Base-by-base conservation (phyloP, 2,113 vertebrate species). In the Leiothrix lutea region DNA sequence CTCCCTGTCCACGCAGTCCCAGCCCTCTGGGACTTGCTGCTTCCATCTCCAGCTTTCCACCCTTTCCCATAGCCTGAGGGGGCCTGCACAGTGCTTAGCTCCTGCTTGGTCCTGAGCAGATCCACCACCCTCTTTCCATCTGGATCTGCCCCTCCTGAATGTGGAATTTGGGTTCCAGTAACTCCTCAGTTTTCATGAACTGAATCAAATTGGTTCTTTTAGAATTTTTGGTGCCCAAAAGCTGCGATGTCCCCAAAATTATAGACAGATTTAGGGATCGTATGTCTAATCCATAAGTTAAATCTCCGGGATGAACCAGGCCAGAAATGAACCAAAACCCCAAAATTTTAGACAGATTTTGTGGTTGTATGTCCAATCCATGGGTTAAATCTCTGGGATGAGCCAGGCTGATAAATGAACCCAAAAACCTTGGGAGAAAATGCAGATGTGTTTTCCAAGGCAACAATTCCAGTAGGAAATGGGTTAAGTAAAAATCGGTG, bases 201-300 rank as follows among this genome's bases (percentile, higher is more conserved):
- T 28, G 19, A 71, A 13, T 13, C 5, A 3, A 48, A 54, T 44
- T n/a, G 33, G 6, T 28, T 12, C 60, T 57, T 82, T 35, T 45
- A 29, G 22, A 67, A 22, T 48, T 38, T 67, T 11, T 80, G 51
- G 50, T 84, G 14, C n/a, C 42, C 22, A 22, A 64, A 80, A 51
- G 10, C 31, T 47, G 28, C 0, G 0, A 18, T 42, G 14, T 28
- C 74, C 14, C 44, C 10, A 8, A 15, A 82, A 16, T 11, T 23
- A 29, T 3, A 1, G 31, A 36, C 12, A 70, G 45, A 82, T 35
- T 24, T 24, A 14, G 26, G 60, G 36, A 13, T 14, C 29, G 18
- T 40, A 29, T 40, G 26, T 40, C 36, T 18, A 62, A 40, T 24
- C 57, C 24, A 5, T 74, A 33, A 7, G 2, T 31, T 57, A 1